Evolutionary conservation across 2,888 invertebrate species (phyloP).

Genomic region (Phanerotoma sp.): DNA sequence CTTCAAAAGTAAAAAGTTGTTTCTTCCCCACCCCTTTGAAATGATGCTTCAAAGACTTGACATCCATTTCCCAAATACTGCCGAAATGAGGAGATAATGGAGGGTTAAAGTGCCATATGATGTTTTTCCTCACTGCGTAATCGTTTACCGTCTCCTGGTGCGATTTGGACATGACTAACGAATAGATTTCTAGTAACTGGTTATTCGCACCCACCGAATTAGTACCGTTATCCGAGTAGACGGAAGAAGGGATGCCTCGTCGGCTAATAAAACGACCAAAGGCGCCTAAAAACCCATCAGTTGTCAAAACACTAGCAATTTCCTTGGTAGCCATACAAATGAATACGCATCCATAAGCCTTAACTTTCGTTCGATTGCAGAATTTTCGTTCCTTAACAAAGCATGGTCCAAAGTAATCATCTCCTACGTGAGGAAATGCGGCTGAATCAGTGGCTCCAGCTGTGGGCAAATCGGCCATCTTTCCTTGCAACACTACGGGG

Average conservation of each 20-base stretch:
- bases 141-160: slow-evolving; percentile 6
- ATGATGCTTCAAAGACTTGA: slow-evolving; percentile 28
- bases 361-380: slow-evolving; percentile 10
- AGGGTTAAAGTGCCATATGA: slow-evolving; percentile 25
- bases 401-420: slow-evolving; percentile 22
- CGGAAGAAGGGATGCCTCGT: slow-evolving; percentile 10
- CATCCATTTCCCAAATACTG: slow-evolving; percentile 29
- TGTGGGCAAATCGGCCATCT: slow-evolving; percentile 19
- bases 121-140: slow-evolving; percentile 6
- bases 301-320: no score
- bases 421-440: slow-evolving; percentile 21
- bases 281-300: slow-evolving; percentile 25
- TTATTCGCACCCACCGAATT: slow-evolving; percentile 30
- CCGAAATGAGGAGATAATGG: slow-evolving; percentile 27
- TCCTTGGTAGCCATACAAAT: slow-evolving; percentile 27
- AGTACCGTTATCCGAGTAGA: slow-evolving; percentile 27
- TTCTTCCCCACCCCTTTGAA: slow-evolving; percentile 17
- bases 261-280: slow-evolving; percentile 24
- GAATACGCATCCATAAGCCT: slow-evolving; percentile 21
- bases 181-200: slow-evolving; percentile 22
- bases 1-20: slow-evolving; percentile 21
- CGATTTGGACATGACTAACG: slow-evolving; percentile 11
- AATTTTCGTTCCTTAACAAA: slow-evolving; percentile 20
- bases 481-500: slow-evolving; percentile 7
- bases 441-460: slow-evolving; percentile 12